A percentile compares a stretch with the other conserved stretches of the same genome.
phyloP scores from a whole-genome alignment of 2,888 invertebrate genomes.

The Lasioglossum pauxillum region DNA sequence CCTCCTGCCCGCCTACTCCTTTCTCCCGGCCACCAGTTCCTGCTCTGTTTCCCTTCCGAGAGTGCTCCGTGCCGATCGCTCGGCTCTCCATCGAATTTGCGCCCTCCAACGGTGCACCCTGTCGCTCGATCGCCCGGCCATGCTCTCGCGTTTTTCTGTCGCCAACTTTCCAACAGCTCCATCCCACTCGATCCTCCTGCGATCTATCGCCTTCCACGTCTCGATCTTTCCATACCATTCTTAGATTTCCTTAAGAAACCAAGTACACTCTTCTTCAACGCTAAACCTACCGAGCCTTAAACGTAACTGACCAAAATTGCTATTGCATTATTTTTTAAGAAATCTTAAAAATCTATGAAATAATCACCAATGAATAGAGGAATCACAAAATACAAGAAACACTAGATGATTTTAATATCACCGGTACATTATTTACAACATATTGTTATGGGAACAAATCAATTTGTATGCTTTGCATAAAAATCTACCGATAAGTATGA shows the following conservation, averaged over 20 bases:
- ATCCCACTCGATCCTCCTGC: slow-evolving; percentile 43
- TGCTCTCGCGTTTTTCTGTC: slow-evolving; percentile 66
- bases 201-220: slow-evolving; percentile 34
- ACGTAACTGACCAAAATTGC: no score
- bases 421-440: neutral
- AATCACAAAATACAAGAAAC: neutral
- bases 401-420: neutral
- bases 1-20: slow-evolving; percentile 45
- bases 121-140: slow-evolving; percentile 66
- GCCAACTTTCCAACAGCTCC: slow-evolving; percentile 51
- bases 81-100: slow-evolving; percentile 50
- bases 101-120: slow-evolving; percentile 49
- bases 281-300: no score
- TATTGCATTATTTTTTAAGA: no score
- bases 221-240: neutral
- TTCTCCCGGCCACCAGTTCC: slow-evolving; percentile 45
- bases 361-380: neutral
- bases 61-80: slow-evolving; percentile 34
- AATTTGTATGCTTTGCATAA: neutral
- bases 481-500: neutral
- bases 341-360: neutral
- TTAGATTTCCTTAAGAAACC: neutral
- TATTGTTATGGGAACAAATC: neutral
- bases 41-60: slow-evolving; percentile 59
- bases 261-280: neutral